Base-by-base conservation (phyloP, 2,113 vertebrate species). In the Baryphthengus martii region DNA sequence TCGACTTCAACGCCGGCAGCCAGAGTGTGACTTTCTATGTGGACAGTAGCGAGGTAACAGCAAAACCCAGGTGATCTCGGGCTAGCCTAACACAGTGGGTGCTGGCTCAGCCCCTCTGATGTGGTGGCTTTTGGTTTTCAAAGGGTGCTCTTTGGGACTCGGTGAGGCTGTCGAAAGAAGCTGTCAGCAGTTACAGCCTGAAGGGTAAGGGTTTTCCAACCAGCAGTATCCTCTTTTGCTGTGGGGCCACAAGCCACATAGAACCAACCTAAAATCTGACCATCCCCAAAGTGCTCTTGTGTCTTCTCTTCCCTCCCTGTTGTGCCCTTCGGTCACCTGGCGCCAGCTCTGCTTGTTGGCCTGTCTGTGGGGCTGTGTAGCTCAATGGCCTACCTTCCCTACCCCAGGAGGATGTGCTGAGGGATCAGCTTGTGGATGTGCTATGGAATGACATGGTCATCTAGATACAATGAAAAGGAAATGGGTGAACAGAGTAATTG, bases 1-100 rank as follows among this genome's bases (percentile, higher is more conserved):
- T 99, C 3, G 99, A 99, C 83, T 99, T 99, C 85, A 99, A 99
- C 8, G 8, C 95, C 1, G 98, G 98, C 45, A 99, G 98, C 66
- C 97, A 96, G 72, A 98, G 98, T n/a, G 95, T 99, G 75, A 98
- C 98, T 84, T 99, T 99, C 97, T 99, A 99, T 31, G 97, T 98
- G 45, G 95, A 99, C 29, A 98, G 97, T 35, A 92, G 85, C 3
- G 97, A 99, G 98, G 99, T 99, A 97, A 95, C 62, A 58, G 14
- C 11, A 50, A 59, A 70, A 26, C 39, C n/a, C 13, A 8, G 1
- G 8, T 56, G 16, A 45, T 47, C 62, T 71, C 71, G 53, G 12
- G 23, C 56, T 70, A 56, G 26, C 26, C 16, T n/a, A 21, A 52
- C 0, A 6, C 21, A 31, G 11, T 1, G 3, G 29, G 16, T 4